phyloP scores from a whole-genome alignment of 2,888 invertebrate genomes.

The Galerucella calmariensis region DNA sequence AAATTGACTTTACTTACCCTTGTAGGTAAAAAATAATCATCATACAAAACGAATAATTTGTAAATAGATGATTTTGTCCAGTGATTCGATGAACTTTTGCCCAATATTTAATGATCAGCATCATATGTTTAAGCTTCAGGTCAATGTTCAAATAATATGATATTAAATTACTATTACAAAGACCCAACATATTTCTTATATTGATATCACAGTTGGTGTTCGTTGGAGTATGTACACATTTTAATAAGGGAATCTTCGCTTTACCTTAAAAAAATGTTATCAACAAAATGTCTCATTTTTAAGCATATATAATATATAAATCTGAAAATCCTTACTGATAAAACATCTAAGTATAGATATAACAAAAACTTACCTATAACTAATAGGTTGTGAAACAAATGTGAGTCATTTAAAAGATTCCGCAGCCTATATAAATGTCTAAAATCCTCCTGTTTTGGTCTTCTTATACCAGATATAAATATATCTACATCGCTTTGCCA shows the following conservation, averaged over 20 bases:
- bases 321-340: too few species aligned
- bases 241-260: constrained; percentile 83
- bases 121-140: constrained; percentile 69
- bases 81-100: constrained; percentile 72
- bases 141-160: constrained; percentile 71
- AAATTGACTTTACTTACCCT: constrained; percentile 60
- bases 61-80: constrained; percentile 68
- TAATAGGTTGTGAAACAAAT: constrained; percentile 69
- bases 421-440: constrained; percentile 48
- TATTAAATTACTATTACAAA: constrained; percentile 76
- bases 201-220: constrained; percentile 77
- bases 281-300: neutral
- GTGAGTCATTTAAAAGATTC: constrained; percentile 45
- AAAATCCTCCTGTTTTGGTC: constrained; percentile 49
- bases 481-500: constrained; percentile 80
- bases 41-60: constrained; percentile 77
- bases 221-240: constrained; percentile 74
- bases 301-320: too few species aligned
- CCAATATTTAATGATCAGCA: constrained; percentile 80
- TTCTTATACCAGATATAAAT: constrained; percentile 68
- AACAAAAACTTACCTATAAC: constrained; percentile 68
- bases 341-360: neutral
- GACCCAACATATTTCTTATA: constrained; percentile 76
- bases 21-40: constrained; percentile 79
- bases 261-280: constrained; percentile 68